These are phyloP conservation scores for Porites lobata DNA, from an alignment of 92 coral and sea anemone species.

Conservation along the genomic window DNA sequence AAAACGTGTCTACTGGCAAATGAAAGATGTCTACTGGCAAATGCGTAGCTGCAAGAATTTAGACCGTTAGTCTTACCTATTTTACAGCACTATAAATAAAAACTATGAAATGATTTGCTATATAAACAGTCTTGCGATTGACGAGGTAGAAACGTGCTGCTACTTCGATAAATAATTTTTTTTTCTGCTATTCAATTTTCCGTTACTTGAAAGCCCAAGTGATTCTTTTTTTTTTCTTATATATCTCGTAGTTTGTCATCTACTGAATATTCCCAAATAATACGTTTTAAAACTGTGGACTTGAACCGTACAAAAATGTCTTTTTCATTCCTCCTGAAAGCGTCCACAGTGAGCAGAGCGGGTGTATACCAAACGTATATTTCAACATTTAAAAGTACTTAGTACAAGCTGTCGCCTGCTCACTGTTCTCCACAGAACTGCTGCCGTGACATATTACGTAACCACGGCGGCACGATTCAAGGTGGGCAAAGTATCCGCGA, in stretches of 20 bases:
- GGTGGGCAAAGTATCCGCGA: not conserved
- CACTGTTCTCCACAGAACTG: too few species aligned
- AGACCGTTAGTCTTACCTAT: not conserved
- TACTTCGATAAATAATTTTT: not conserved
- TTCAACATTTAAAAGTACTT: not conserved
- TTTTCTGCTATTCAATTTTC: not conserved
- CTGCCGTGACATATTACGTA: not conserved
- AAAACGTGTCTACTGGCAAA: not conserved
- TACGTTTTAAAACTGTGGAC: not conserved
- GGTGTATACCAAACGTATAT: not conserved
- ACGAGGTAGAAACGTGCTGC: not conserved
- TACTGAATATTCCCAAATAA: not conserved
- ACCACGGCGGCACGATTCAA: not conserved
- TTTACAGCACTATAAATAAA: not conserved
- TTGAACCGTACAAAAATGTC: not conserved
- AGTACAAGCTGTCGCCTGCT: too few species aligned
- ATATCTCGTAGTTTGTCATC: not conserved
- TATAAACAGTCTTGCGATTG: not conserved
- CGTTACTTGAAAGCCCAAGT: slow-evolving; percentile 6
- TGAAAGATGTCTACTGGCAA: too few species aligned
- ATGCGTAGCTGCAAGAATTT: not conserved
- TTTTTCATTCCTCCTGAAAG: not conserved
- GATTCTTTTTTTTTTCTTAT: not conserved
- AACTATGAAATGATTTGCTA: not conserved
- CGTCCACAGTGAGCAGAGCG: not conserved